These are phyloP conservation scores for Prionace glauca DNA, from an alignment of 2,797 vertebrate genomes.

Conservation along the genomic window DNA sequence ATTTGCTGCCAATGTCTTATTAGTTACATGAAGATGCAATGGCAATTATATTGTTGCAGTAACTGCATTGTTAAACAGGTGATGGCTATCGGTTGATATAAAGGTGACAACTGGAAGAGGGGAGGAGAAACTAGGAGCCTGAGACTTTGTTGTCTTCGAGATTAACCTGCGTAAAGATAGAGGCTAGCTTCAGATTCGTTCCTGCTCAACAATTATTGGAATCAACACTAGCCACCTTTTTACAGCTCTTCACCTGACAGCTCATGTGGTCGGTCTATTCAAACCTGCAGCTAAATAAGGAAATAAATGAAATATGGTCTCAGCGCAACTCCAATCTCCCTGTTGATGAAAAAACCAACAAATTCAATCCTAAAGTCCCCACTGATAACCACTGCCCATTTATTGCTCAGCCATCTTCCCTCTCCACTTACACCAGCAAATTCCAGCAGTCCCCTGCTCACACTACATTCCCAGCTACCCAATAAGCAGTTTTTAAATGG, in stretches of 20 bases:
- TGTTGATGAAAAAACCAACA: neutral
- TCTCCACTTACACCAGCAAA: neutral
- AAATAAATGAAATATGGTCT: neutral
- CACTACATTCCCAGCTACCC: neutral
- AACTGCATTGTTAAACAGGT: too few relatives aligned
- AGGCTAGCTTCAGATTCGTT: too few relatives aligned
- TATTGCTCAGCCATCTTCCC: neutral
- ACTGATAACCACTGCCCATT: neutral
- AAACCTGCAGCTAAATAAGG: neutral
- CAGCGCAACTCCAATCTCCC: neutral
- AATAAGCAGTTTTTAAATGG: neutral
- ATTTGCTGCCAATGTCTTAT: too few relatives aligned
- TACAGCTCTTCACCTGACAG: too few relatives aligned
- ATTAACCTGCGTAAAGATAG: too few relatives aligned
- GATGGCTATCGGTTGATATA: too few relatives aligned
- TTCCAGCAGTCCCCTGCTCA: neutral
- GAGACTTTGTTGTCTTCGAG: too few relatives aligned
- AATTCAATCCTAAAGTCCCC: neutral
- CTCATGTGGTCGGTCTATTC: neutral
- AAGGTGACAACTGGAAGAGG: too few relatives aligned
- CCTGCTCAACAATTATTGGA: too few relatives aligned
- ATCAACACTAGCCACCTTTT: neutral
- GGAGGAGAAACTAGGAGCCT: too few relatives aligned
- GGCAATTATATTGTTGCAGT: too few relatives aligned
- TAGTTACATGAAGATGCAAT: too few relatives aligned